Conservation (phyloP, 1,140 invertebrate species). For the Aphelenchoides avenae region DNA sequence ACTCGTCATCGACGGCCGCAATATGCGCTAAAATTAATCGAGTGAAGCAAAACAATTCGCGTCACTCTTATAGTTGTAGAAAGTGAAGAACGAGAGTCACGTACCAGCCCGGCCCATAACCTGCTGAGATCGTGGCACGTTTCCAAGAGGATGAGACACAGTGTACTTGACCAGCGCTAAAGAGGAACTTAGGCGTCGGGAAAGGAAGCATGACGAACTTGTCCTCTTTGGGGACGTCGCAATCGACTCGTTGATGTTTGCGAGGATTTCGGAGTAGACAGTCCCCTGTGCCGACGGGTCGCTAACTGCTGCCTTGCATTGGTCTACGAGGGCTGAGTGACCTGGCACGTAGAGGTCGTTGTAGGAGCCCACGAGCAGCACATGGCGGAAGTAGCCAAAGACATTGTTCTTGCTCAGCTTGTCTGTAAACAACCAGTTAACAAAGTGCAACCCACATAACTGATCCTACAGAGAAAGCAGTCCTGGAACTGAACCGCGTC, state of each 20-base stretch:
- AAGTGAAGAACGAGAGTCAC: conserved; percentile 14
- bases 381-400: conserved; percentile 22
- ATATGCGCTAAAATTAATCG: conserved; percentile 38
- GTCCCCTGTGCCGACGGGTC: conserved; percentile 22
- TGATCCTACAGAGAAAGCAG: conserved; percentile 22
- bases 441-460: not conserved
- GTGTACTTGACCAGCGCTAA: conserved; percentile 40
- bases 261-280: conserved; percentile 27
- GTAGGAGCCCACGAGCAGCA: conserved; percentile 27
- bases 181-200: too few relatives aligned
- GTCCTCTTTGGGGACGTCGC: conserved; percentile 28
- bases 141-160: conserved; percentile 27
- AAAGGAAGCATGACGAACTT: too few relatives aligned
- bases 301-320: conserved; percentile 30
- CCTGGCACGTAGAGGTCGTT: conserved; percentile 40
- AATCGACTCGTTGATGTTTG: conserved; percentile 36
- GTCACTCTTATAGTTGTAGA: not conserved
- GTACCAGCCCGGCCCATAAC: conserved; percentile 35
- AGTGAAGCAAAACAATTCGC: not conserved
- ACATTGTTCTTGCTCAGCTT: too few relatives aligned
- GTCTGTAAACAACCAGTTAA: conserved; percentile 11
- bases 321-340: conserved; percentile 42
- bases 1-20: conserved; percentile 40
- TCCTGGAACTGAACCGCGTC: conserved; percentile 17
- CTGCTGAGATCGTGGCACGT: conserved; percentile 31